These are phyloP conservation scores for Drosophila prostipennis DNA, from an alignment of 2,888 invertebrate species.

Conservation along the genomic window DNA sequence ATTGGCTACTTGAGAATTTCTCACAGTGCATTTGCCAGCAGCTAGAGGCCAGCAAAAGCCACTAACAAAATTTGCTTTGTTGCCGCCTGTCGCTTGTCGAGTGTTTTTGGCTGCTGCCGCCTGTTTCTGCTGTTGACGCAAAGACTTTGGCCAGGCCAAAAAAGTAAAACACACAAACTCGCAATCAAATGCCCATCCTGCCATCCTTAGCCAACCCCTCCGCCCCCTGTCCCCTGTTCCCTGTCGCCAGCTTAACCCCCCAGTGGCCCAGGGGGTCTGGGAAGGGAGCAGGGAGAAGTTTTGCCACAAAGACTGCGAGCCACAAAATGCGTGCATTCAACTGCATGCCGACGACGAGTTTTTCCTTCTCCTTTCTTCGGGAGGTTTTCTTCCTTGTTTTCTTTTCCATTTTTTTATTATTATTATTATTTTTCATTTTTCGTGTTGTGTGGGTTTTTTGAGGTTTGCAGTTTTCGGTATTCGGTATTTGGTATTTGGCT, in stretches of 20 bases:
- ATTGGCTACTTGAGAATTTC: conserved; percentile 1
- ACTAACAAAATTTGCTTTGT: conserved; percentile 64
- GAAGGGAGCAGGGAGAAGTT: neutral
- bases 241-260: conserved; percentile 1
- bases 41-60: conserved; percentile 50
- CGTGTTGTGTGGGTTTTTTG: conserved; percentile 12
- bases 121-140: conserved; percentile 59
- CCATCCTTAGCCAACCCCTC: neutral
- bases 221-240: neutral
- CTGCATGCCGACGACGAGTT: conserved; percentile 51
- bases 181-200: conserved; percentile 45
- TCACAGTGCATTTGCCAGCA: conserved; percentile 10
- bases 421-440: neutral
- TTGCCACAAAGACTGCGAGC: conserved; percentile 55
- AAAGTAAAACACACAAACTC: conserved; percentile 27
- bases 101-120: conserved; percentile 58
- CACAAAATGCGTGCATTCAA: conserved; percentile 70
- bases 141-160: conserved; percentile 54
- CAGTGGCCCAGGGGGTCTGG: neutral
- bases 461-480: conserved; percentile 18
- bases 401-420: neutral
- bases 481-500: neutral
- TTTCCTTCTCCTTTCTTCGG: conserved; percentile 6
- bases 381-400: conserved; percentile 1
- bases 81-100: conserved; percentile 56